Evolutionary conservation across 2,888 invertebrate species (phyloP).

Genomic region (Agrilus cyanescens): DNA sequence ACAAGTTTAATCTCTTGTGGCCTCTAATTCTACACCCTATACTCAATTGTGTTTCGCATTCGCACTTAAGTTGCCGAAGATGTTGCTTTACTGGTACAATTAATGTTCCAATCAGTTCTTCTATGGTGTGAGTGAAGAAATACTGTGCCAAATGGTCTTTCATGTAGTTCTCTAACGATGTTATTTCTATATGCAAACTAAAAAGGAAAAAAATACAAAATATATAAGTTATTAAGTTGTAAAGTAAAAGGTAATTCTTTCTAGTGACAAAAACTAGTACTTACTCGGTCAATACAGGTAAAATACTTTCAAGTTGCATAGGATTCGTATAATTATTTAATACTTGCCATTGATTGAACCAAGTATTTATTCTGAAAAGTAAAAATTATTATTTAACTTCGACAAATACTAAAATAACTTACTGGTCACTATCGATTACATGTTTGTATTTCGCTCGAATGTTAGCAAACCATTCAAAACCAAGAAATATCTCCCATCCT

Average conservation of each 20-base stretch:
- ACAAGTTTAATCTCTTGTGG: slow-evolving; percentile 25
- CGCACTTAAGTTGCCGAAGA: slow-evolving; percentile 39
- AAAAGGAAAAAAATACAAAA: slow-evolving; percentile 12
- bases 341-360: slow-evolving; percentile 64
- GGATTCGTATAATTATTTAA: slow-evolving; percentile 51
- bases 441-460: slow-evolving; percentile 38
- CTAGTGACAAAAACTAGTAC: slow-evolving; percentile 24
- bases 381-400: neutral
- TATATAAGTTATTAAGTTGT: too few species aligned
- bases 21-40: slow-evolving; percentile 35
- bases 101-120: slow-evolving; percentile 49
- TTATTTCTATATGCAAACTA: slow-evolving; percentile 42
- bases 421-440: slow-evolving; percentile 44
- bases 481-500: slow-evolving; percentile 35
- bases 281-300: slow-evolving; percentile 47
- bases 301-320: slow-evolving; percentile 48
- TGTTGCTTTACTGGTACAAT: slow-evolving; percentile 41
- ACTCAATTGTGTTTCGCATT: slow-evolving; percentile 40
- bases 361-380: slow-evolving; percentile 46
- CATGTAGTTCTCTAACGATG: slow-evolving; percentile 41
- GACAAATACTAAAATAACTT: slow-evolving; percentile 21
- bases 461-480: slow-evolving; percentile 42
- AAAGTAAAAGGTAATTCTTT: slow-evolving; percentile 4
- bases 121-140: slow-evolving; percentile 45
- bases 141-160: slow-evolving; percentile 40